Conservation (phyloP, 2,797 vertebrate genomes). For the Eupleurogrammus muticus region DNA sequence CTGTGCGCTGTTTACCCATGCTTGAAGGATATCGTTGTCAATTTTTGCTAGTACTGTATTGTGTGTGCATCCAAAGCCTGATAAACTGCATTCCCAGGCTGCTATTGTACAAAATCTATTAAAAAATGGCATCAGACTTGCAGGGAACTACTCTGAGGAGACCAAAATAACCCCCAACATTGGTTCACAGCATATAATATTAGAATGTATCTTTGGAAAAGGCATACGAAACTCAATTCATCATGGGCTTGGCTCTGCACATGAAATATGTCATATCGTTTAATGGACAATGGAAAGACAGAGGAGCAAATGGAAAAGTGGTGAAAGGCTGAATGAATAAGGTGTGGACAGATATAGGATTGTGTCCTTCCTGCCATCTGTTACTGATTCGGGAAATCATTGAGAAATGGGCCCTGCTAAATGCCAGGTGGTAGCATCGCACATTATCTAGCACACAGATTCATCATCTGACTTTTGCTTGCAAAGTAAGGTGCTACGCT, state of each 20-base stretch:
- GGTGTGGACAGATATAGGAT: neutral
- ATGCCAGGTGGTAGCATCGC: slow-evolving; percentile 5
- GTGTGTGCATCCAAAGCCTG: too few relatives aligned
- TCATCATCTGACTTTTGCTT: neutral
- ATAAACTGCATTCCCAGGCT: too few relatives aligned
- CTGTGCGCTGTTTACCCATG: neutral
- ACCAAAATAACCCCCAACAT: too few relatives aligned
- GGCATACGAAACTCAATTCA: too few relatives aligned
- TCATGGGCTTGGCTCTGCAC: too few relatives aligned
- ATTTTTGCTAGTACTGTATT: too few relatives aligned
- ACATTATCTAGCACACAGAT: neutral
- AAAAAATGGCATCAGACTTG: too few relatives aligned
- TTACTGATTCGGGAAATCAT: slow-evolving; percentile 4
- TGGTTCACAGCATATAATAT: too few relatives aligned
- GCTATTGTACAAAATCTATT: too few relatives aligned
- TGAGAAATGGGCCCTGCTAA: neutral
- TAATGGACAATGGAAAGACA: slow-evolving; percentile 7
- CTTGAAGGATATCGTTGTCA: neutral
- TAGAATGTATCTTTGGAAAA: too few relatives aligned
- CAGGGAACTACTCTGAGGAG: too few relatives aligned
- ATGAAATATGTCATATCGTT: too few relatives aligned
- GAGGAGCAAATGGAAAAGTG: neutral
- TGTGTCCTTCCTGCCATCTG: neutral
- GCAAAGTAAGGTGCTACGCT: neutral
- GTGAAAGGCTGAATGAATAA: slow-evolving; percentile 7